Evolutionary conservation across 2,888 invertebrate species (phyloP).

Genomic region (Apamea anceps): DNA sequence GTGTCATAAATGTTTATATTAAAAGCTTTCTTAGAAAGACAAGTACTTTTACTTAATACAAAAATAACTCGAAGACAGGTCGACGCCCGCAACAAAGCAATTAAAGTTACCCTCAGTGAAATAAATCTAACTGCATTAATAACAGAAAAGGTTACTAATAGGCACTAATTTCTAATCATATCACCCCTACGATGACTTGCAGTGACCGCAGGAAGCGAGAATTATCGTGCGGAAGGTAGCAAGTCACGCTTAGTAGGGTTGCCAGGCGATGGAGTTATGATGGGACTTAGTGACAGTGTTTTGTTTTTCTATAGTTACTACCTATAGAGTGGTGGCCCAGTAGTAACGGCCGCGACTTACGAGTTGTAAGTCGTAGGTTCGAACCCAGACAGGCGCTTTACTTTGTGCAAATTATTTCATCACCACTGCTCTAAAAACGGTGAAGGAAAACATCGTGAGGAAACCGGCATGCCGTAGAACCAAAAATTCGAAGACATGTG

Average conservation of each 20-base stretch:
- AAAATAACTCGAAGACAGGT: conserved; percentile 27
- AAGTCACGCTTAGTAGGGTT: conserved; percentile 68
- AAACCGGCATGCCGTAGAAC: no score
- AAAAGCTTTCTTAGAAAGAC: background rate
- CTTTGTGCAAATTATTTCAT: no score
- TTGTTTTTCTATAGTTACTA: background rate
- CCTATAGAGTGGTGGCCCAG: background rate
- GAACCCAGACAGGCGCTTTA: no score
- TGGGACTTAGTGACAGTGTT: background rate
- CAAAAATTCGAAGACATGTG: no score
- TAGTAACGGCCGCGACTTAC: no score
- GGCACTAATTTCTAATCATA: conserved; percentile 72
- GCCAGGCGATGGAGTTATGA: background rate
- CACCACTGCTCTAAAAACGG: no score
- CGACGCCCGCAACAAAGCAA: conserved; percentile 77
- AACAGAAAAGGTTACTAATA: conserved; percentile 77
- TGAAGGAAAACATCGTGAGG: no score
- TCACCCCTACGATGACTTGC: conserved; percentile 76
- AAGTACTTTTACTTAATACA: background rate
- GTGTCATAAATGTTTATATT: background rate
- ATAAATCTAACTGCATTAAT: conserved; percentile 67
- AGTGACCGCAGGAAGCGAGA: conserved; percentile 77
- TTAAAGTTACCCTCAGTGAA: conserved; percentile 75
- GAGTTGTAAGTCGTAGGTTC: no score
- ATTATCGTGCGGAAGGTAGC: conserved; percentile 71